Evolutionary conservation across 2,797 vertebrate species (phyloP).

Genomic region (Esox lucius): DNA sequence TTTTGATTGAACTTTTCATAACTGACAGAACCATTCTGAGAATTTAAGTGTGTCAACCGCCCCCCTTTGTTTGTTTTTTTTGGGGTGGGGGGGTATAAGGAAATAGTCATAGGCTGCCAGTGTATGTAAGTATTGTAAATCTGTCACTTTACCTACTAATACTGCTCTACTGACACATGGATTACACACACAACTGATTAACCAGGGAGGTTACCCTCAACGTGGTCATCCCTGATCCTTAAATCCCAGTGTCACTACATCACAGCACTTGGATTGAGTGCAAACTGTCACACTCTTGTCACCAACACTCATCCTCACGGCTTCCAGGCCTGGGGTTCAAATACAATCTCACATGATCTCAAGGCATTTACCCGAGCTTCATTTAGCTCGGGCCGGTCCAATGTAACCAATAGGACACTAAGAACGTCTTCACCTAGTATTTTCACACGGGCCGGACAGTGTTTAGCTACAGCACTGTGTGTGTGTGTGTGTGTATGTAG

Average conservation of each 20-base stretch:
- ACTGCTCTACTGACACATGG: neutral
- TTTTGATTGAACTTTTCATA: too few relatives aligned
- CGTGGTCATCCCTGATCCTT: constrained; percentile 1
- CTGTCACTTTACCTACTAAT: neutral
- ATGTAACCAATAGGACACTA: neutral
- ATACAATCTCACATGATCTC: neutral
- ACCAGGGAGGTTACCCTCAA: neutral
- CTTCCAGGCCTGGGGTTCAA: neutral
- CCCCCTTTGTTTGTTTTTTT: too few relatives aligned
- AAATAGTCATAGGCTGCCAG: too few relatives aligned
- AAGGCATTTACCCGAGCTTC: neutral
- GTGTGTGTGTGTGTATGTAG: constrained; percentile 2
- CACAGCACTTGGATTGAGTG: neutral
- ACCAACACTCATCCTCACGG: constrained; percentile 21
- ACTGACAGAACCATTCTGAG: too few relatives aligned
- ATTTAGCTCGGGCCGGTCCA: neutral
- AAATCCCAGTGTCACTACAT: constrained; percentile 1
- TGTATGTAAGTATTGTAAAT: too few relatives aligned
- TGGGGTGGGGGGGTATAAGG: too few relatives aligned
- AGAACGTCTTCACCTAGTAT: neutral
- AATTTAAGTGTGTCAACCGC: too few relatives aligned
- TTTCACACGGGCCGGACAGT: neutral
- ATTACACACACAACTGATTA: neutral
- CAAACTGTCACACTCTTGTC: neutral
- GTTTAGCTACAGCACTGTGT: neutral